These are phyloP conservation scores for Petrocephalus schoutedeni DNA, from an alignment of 2,797 vertebrate species.

Conservation along the genomic window DNA sequence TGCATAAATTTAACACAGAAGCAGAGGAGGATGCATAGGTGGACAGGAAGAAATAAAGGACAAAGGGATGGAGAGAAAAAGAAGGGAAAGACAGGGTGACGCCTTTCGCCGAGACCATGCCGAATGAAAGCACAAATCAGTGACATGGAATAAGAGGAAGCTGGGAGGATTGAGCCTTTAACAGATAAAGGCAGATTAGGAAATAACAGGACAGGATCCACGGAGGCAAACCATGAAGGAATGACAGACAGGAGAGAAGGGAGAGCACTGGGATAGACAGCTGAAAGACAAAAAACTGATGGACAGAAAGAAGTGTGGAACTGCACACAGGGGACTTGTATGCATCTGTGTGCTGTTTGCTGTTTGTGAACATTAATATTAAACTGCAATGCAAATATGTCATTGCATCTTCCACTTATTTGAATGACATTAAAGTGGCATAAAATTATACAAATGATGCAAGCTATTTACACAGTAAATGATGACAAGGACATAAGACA, in stretches of 20 bases:
- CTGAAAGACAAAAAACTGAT: not conserved
- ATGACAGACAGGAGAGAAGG: not conserved
- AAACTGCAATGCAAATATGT: not conserved
- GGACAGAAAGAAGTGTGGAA: not conserved
- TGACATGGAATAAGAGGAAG: slow-evolving; percentile 37
- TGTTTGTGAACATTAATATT: not conserved
- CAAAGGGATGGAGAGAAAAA: slow-evolving; percentile 3
- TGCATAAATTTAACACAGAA: not conserved
- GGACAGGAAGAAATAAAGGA: slow-evolving; percentile 35
- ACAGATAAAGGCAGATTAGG: not conserved
- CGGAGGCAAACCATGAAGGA: not conserved
- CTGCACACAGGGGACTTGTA: not conserved
- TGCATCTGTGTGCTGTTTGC: not conserved
- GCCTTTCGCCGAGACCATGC: slow-evolving; percentile 27
- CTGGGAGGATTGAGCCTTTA: not conserved
- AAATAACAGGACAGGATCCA: not conserved
- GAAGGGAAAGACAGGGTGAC: slow-evolving; percentile 22
- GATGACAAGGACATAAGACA: not conserved
- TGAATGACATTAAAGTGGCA: not conserved
- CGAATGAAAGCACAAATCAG: slow-evolving; percentile 41
- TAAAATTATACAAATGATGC: not conserved
- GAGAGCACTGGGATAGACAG: not conserved
- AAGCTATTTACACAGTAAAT: not conserved
- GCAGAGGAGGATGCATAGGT: slow-evolving; percentile 31
- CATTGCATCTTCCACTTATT: not conserved